These are phyloP conservation scores for Plebejus melissa DNA, from an alignment of 2,888 invertebrate genomes.

Conservation along the genomic window DNA sequence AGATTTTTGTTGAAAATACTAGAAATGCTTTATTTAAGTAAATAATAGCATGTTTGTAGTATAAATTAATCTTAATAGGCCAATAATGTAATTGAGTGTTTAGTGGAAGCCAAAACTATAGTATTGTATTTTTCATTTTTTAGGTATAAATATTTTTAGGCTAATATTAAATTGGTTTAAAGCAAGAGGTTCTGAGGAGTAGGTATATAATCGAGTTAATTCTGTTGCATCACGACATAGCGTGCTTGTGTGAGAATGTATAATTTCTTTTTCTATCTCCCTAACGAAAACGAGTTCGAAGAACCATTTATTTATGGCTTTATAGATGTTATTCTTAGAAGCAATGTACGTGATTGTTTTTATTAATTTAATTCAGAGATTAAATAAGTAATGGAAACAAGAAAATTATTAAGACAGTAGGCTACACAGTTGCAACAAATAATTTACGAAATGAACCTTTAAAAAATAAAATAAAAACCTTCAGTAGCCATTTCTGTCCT, in stretches of 20 bases:
- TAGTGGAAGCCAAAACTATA: too few species aligned
- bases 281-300: slow-evolving; percentile 27
- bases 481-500: not conserved
- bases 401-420: not conserved
- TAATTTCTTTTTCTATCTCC: slow-evolving; percentile 28
- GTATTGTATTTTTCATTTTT: too few species aligned
- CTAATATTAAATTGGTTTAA: not conserved
- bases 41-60: too few species aligned
- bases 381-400: not conserved
- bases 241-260: slow-evolving; percentile 37
- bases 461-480: not conserved
- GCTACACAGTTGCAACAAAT: too few species aligned
- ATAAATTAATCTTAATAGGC: too few species aligned
- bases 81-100: too few species aligned
- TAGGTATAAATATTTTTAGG: not conserved
- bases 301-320: slow-evolving; percentile 19
- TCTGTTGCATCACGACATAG: slow-evolving; percentile 42
- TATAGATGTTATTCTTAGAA: not conserved
- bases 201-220: slow-evolving; percentile 32
- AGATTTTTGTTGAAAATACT: too few species aligned
- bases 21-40: too few species aligned
- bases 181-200: not conserved
- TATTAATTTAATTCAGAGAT: not conserved
- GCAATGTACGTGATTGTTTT: not conserved
- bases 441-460: too few species aligned